Conservation (phyloP, 1,140 invertebrate species). For the Drosophila ananassae region DNA sequence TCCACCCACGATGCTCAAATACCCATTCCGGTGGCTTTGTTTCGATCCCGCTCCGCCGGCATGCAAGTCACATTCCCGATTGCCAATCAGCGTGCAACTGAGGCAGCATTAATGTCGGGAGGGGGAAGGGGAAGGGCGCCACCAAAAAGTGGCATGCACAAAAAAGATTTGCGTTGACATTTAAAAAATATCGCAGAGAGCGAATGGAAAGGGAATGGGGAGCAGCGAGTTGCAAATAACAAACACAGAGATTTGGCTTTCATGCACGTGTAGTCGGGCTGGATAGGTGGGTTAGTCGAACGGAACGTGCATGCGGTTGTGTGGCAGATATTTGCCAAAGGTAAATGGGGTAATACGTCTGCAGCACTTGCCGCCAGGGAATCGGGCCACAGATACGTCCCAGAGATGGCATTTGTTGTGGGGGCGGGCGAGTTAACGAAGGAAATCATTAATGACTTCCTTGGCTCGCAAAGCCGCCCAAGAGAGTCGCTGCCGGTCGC, state of each 20-base stretch:
- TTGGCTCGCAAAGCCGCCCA: constrained; percentile 5
- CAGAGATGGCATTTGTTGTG: too few relatives aligned
- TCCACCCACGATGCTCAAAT: constrained; percentile 69
- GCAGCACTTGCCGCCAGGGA: background rate
- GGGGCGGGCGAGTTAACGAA: constrained; percentile 22
- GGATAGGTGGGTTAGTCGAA: constrained; percentile 19
- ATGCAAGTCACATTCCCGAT: constrained; percentile 82
- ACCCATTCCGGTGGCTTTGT: constrained; percentile 34
- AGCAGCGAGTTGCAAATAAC: constrained; percentile 68
- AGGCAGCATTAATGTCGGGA: constrained; percentile 73
- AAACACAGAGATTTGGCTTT: constrained; percentile 75
- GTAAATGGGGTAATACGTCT: constrained; percentile 32
- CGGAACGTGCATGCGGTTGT: constrained; percentile 65
- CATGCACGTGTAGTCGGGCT: constrained; percentile 59
- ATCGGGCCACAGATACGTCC: too few relatives aligned
- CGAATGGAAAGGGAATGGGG: background rate
- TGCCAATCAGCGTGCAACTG: constrained; percentile 81
- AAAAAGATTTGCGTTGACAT: constrained; percentile 62
- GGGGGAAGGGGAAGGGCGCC: constrained; percentile 15
- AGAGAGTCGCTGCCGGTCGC: constrained; percentile 1
- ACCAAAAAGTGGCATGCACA: constrained; percentile 13
- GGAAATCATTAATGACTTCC: constrained; percentile 44
- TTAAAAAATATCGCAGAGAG: constrained; percentile 47
- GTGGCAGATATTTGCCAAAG: constrained; percentile 47
- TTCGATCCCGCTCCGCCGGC: constrained; percentile 36